These are phyloP conservation scores for Ibidorhyncha struthersii DNA, from an alignment of 2,113 vertebrate species.

Conservation along the genomic window DNA sequence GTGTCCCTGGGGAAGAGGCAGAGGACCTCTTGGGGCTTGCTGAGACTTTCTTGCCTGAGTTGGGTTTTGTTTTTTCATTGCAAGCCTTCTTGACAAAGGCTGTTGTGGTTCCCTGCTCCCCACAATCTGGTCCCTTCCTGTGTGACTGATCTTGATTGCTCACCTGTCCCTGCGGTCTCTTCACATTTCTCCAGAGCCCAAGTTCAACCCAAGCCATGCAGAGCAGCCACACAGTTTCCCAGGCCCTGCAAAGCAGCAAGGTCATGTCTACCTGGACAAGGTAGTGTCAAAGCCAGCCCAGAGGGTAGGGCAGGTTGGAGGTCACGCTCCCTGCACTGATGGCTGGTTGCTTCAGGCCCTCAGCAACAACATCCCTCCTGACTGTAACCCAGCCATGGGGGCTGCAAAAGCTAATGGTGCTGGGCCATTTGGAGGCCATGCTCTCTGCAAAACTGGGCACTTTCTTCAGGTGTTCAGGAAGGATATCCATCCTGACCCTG, in stretches of 20 bases:
- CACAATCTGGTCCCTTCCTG: fast-evolving
- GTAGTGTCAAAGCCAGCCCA: not conserved
- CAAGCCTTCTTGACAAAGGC: not conserved
- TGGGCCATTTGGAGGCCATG: not conserved
- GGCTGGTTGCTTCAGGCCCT: not conserved
- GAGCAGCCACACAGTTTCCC: not conserved
- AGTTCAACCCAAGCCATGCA: not conserved
- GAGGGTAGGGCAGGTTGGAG: not conserved
- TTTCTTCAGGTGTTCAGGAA: not conserved
- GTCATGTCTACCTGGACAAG: not conserved
- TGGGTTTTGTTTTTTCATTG: not conserved
- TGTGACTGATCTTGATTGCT: not conserved
- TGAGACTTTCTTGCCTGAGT: not conserved
- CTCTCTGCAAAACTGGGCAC: not conserved
- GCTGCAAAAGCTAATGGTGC: not conserved
- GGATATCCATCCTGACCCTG: not conserved
- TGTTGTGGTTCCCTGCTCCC: not conserved
- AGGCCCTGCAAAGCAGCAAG: not conserved
- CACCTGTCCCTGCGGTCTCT: not conserved
- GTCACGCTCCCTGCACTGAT: not conserved
- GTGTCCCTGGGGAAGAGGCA: not conserved
- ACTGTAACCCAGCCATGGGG: not conserved
- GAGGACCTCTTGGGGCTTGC: not conserved
- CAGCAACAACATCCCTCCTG: fast-evolving
- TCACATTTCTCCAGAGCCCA: not conserved